Base-by-base conservation (phyloP, 2,797 vertebrate genomes). In the Limnodromus scolopaceus region DNA sequence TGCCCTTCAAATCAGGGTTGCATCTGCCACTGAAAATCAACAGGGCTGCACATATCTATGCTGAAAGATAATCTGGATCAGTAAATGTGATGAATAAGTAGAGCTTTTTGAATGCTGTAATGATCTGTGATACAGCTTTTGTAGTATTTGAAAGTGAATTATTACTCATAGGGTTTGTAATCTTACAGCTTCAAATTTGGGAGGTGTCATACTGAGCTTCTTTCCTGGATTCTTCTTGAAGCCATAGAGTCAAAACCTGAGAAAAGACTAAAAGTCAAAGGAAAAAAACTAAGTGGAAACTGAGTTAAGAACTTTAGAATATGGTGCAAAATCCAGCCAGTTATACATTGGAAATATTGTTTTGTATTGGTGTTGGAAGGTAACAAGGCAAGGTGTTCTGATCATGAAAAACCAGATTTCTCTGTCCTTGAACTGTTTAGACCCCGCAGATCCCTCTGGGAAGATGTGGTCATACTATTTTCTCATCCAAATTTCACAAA, bases 1-100 rank as follows among this genome's bases (percentile, higher is more conserved):
- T 96, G 93, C 88, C 93, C 94, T 95, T 96, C 93, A 92, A 95
- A 92, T 95, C 87, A 88, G 93, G 45, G 65, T 76, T 96, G 88
- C 93, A 87, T 94, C 93, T 96, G 92, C 83, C 85, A 69, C 90
- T 7, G 57, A 92, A 96, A 96, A 93, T 95, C 95, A 96, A 94
- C 83, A 86, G 83, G 83, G 85, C 91, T 95, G 91, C 89, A 94
- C 80, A 70, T 92, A 93, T 95, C 89, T 93, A 2, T 92, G 81
- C 85, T 91, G 95, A 95, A 96, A 86, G 76, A 96, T 88, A 92
- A 95, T 95, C 80, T 96, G 51, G 87, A 93, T 92, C 83, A 89
- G 36, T 88, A 95, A 95, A 95, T 90, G 83, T 86, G 83, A 90
- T 93, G 84, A 92, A 95, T 84, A 93, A 96, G 43, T 90, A 88